phyloP scores from a whole-genome alignment of 2,888 invertebrate genomes.

The Cataglyphis albicans region DNA sequence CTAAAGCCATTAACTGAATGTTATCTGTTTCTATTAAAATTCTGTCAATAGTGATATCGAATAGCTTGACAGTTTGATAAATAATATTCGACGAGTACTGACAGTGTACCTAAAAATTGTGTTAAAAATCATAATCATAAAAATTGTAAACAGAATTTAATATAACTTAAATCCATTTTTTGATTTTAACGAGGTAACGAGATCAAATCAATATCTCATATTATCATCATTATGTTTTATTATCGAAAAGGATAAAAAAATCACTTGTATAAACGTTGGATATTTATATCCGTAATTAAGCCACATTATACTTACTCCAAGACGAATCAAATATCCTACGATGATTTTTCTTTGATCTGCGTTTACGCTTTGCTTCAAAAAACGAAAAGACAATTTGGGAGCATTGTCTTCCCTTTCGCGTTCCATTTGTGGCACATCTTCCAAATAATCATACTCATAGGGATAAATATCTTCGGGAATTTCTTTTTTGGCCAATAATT shows the following conservation, averaged over 20 bases:
- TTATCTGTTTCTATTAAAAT: conserved; percentile 55
- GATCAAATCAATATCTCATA: neutral
- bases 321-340: conserved; percentile 70
- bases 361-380: conserved; percentile 67
- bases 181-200: neutral
- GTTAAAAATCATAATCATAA: neutral
- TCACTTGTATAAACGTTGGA: neutral
- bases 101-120: conserved; percentile 70
- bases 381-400: conserved; percentile 60
- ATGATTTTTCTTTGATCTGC: conserved; percentile 73
- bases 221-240: neutral
- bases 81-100: conserved; percentile 72
- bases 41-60: conserved; percentile 75
- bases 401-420: conserved; percentile 62
- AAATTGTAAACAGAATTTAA: neutral
- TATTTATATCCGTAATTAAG: neutral
- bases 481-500: neutral
- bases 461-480: neutral
- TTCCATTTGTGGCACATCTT: conserved; percentile 65
- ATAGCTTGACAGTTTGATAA: conserved; percentile 78
- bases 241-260: neutral
- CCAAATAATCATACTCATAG: conserved; percentile 65
- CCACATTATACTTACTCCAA: conserved; percentile 64
- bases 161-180: neutral
- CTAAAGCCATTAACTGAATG: conserved; percentile 75